Percentiles rank a stretch among this genome's conserved stretches.
phyloP scores from a whole-genome alignment of 1,140 invertebrate genomes.

The Drosophila nigromelanica region DNA sequence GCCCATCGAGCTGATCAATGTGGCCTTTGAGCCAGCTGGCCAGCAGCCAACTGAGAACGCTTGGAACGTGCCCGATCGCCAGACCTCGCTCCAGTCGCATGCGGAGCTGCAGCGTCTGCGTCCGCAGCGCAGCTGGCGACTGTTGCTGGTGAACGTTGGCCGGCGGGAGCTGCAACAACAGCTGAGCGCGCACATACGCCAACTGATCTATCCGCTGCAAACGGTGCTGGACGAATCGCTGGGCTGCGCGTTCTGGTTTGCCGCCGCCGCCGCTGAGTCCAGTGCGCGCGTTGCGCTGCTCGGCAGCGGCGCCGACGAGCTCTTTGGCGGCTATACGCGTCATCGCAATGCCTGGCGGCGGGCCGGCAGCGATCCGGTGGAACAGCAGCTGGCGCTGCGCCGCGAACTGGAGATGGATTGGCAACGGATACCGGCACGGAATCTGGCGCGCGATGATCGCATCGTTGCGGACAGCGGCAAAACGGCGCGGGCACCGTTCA shows the following conservation, averaged over 20 bases:
- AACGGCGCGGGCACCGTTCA: constrained; percentile 94
- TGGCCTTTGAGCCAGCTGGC: constrained; percentile 91
- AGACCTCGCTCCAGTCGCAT: constrained; percentile 90
- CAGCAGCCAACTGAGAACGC: constrained; percentile 7
- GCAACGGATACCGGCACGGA: constrained; percentile 93
- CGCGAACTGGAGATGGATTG: constrained; percentile 92
- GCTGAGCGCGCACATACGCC: constrained; percentile 86
- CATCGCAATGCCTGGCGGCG: constrained; percentile 90
- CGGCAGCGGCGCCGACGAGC: constrained; percentile 98
- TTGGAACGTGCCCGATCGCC: constrained; percentile 90
- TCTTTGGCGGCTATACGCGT: constrained; percentile 96
- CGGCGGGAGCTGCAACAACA: constrained; percentile 87
- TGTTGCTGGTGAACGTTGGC: constrained; percentile 90
- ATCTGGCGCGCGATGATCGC: constrained; percentile 97
- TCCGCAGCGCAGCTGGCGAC: constrained; percentile 87
- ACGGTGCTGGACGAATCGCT: constrained; percentile 98
- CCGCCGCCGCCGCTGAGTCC: constrained; percentile 89
- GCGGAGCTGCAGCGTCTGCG: constrained; percentile 89
- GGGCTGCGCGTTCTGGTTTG: constrained; percentile 98
- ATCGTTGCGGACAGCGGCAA: constrained; percentile 91
- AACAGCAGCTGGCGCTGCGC: constrained; percentile 84
- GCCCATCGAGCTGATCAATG: constrained; percentile 97
- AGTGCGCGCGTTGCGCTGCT: constrained; percentile 62
- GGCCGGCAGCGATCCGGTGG: constrained; percentile 84
- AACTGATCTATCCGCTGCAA: constrained; percentile 92